phyloP scores from a whole-genome alignment of 2,113 vertebrate species.

The Haemorhous mexicanus region DNA sequence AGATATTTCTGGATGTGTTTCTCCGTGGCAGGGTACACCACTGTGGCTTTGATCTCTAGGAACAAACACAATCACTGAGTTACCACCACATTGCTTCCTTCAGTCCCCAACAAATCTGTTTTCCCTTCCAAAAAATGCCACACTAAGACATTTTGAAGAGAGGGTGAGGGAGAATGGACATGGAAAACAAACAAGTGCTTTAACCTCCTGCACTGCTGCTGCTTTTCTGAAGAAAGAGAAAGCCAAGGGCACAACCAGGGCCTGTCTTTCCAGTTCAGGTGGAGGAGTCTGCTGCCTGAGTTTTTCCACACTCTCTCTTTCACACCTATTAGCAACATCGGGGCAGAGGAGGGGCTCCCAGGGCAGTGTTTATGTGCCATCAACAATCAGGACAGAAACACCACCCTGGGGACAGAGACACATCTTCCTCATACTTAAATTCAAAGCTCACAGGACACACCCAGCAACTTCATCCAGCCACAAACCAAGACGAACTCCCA shows the following conservation, averaged over 20 bases:
- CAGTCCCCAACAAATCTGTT: background rate
- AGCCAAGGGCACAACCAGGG: background rate
- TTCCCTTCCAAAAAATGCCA: background rate
- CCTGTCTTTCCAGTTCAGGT: background rate
- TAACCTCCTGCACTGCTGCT: accelerated
- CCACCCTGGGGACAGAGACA: accelerated
- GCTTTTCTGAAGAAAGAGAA: background rate
- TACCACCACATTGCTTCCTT: background rate
- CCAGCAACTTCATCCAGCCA: background rate
- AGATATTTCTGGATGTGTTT: constrained; percentile 92
- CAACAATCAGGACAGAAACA: background rate
- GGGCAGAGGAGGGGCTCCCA: background rate
- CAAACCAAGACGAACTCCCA: background rate
- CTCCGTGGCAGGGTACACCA: constrained; percentile 91
- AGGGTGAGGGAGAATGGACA: background rate
- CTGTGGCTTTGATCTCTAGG: constrained; percentile 89
- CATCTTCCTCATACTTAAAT: background rate
- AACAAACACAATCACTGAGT: background rate
- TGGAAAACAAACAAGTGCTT: background rate
- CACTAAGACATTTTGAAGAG: background rate
- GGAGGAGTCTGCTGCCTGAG: background rate
- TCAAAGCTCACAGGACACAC: background rate
- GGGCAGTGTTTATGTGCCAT: background rate
- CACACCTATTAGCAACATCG: background rate
- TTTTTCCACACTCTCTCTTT: background rate